These are phyloP conservation scores for Callinectes sapidus DNA, from an alignment of 2,888 invertebrate species.

Conservation along the genomic window DNA sequence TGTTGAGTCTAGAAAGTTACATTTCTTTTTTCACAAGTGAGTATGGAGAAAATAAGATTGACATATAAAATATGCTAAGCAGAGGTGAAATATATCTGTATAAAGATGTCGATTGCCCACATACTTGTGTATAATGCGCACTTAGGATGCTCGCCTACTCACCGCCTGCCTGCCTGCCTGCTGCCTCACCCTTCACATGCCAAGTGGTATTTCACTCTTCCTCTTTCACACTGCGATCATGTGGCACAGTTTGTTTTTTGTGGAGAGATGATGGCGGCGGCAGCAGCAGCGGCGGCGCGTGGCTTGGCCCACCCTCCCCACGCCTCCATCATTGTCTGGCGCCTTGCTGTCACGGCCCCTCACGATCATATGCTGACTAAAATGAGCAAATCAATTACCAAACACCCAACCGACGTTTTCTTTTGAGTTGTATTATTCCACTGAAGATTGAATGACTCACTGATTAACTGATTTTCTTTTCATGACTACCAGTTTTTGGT, in stretches of 20 bases:
- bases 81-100: neutral
- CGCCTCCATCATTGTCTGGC: neutral
- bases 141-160: neutral
- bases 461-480: neutral
- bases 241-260: conserved; percentile 22
- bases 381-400: neutral
- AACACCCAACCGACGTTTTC: neutral
- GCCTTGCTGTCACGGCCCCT: neutral
- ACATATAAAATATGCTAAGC: neutral
- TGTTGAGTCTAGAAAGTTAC: too few relatives aligned
- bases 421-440: neutral
- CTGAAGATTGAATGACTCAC: neutral
- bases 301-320: neutral
- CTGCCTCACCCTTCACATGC: neutral
- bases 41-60: neutral
- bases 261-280: neutral
- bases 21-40: neutral
- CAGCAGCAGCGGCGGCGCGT: neutral
- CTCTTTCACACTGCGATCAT: neutral
- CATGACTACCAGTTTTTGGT: neutral
- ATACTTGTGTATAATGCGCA: neutral
- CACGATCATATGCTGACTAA: neutral
- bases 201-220: conserved; percentile 22
- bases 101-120: neutral
- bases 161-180: neutral